These are phyloP conservation scores for Pectinophora gossypiella DNA, from an alignment of 1,140 invertebrate genomes.

Conservation along the genomic window DNA sequence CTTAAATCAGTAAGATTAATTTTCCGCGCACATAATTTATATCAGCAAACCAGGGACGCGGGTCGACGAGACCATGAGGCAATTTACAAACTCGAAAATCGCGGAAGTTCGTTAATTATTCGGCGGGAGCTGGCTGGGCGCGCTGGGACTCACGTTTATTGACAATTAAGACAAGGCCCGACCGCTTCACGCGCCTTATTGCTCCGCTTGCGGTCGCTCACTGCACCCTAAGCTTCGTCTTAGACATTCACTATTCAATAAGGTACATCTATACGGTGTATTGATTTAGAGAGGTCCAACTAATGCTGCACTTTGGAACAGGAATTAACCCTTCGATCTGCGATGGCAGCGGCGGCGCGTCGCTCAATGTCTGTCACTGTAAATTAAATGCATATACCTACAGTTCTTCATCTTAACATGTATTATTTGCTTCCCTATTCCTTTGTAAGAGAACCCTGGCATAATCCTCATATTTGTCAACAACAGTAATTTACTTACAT, in stretches of 20 bases:
- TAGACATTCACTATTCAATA: conserved; percentile 42
- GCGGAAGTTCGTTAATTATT: conserved; percentile 74
- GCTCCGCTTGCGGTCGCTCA: conserved; percentile 31
- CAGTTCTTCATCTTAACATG: too few species aligned
- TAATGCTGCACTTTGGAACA: conserved; percentile 8
- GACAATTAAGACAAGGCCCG: conserved; percentile 67
- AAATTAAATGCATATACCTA: too few species aligned
- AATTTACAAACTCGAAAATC: conserved; percentile 74
- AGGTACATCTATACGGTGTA: conserved; percentile 16
- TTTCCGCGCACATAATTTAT: conserved; percentile 68
- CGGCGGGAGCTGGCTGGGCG: conserved; percentile 42
- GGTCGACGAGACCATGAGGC: conserved; percentile 67
- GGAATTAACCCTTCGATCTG: background rate
- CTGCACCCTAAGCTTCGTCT: conserved; percentile 20
- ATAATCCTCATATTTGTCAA: too few species aligned
- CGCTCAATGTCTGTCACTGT: too few species aligned
- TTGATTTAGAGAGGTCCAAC: conserved; percentile 20
- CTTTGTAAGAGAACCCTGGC: too few species aligned
- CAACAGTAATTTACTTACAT: too few species aligned
- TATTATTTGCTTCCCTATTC: too few species aligned
- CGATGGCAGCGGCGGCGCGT: background rate
- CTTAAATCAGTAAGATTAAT: conserved; percentile 67
- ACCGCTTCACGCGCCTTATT: conserved; percentile 52
- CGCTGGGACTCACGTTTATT: conserved; percentile 64
- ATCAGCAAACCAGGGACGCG: conserved; percentile 56